Conservation (phyloP, 2,888 invertebrate genomes). For the Marasmarcha lunaedactyla region DNA sequence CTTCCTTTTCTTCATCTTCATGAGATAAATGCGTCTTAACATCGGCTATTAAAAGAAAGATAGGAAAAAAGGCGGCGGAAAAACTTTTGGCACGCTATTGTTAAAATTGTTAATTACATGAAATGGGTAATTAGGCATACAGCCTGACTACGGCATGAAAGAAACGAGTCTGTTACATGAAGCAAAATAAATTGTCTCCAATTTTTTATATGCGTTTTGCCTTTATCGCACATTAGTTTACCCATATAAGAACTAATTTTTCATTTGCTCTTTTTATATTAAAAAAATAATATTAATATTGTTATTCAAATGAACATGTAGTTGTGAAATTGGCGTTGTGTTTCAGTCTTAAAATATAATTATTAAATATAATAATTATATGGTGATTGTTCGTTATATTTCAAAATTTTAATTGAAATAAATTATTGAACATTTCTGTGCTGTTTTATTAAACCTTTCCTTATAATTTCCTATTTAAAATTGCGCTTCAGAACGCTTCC, state of each 20-base stretch:
- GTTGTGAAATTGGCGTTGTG: conserved; percentile 65
- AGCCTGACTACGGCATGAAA: no score
- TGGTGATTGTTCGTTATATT: conserved; percentile 57
- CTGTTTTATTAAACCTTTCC: conserved; percentile 17
- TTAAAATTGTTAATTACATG: no score
- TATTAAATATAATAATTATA: conserved; percentile 37
- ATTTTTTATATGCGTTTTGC: background rate
- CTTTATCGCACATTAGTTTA: conserved; percentile 2
- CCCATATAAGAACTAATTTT: no score
- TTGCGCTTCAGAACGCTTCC: no score
- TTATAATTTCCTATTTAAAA: no score
- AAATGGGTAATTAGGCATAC: no score
- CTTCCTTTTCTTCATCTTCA: no score
- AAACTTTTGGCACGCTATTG: no score
- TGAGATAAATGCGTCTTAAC: no score
- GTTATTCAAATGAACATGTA: conserved; percentile 28
- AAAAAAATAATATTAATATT: conserved; percentile 2
- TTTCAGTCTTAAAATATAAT: conserved; percentile 27
- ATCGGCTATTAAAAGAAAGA: no score
- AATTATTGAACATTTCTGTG: conserved; percentile 24
- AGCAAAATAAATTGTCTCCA: background rate
- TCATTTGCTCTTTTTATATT: background rate
- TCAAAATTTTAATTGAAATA: conserved; percentile 57
- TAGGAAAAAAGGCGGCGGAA: no score
- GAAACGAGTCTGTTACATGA: no score